Base-by-base conservation (phyloP, 2,113 vertebrate species). In the Erythrocercus mccallii region DNA sequence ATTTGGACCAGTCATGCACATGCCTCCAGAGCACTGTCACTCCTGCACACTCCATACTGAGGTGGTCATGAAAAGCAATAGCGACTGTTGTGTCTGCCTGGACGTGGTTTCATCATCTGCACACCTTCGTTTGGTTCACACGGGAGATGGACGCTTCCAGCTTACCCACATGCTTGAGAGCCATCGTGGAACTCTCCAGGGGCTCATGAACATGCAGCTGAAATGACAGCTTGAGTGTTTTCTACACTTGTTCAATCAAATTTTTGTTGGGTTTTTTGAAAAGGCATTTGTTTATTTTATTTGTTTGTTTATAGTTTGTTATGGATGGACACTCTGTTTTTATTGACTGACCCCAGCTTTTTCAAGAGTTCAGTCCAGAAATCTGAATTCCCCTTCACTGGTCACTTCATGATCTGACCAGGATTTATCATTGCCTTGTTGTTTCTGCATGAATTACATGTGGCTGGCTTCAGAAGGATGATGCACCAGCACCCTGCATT, bases 31-130 rank as follows among this genome's bases (percentile, higher is more conserved):
- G 93, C 94, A 82, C 95, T 97, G 91, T 96, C 90, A 94, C 95
- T 76, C 95, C 94, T 96, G 82, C 88, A 86, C 57, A 53, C 97
- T 96, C 96, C 90, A 78, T 95, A 87, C 96, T 91, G 94, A 96
- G 90, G 95, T 20, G 96, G 96, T 90, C 84, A 81, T 5, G 89
- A 97, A 95, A 98, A 98, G 98, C 98, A 98, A 98, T 98, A 97
- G 97, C 97, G 97, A 96, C 96, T 97, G 97, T 92, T 92, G 83
- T 86, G 66, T 91, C 79, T 89, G 94, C 96, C 96, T 96, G 96
- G 97, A 96, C 71, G 96, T 47, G 21, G 81, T 72, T 97, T 93
- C 94, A 92, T 96, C 96, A 40, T 57, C 92, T 70, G 2, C 94
- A 38, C 80, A 42, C n/a, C 77, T 70, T 95, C 15, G 4, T 72